Base-by-base conservation (phyloP, 2,888 invertebrate species). In the Stenchaetothrips biformis region DNA sequence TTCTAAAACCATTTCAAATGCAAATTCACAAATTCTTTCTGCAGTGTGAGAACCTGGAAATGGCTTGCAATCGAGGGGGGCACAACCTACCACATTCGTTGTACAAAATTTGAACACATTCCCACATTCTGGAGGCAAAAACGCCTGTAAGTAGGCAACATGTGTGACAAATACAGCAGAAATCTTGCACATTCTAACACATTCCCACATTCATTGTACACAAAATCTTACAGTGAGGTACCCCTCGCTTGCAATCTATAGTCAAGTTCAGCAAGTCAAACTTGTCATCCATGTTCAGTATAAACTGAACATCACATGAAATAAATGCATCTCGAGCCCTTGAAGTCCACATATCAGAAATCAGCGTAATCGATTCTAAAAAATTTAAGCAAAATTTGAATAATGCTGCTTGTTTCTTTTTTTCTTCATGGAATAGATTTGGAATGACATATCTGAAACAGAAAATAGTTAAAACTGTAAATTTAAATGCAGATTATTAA, bases 251-350 rank as follows among this genome's bases (percentile, higher is more conserved):
- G n/a, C n/a, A 62, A 18, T 62, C 62, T 62, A 62, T 18, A 62
- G 62, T 62, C 18, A 62, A 62, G 18, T 62, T 62, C 8, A 16
- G 18, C 18, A 62, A 62, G 13, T 62, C 11, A 62, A 62, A 62
- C 62, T 62, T 62, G 18, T 18, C 62, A 16, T 62, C 62, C 18
- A 18, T 62, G 62, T 62, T 62, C 62, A 62, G 62, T 16, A 62
- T 62, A 62, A 62, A 62, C 62, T 62, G 62, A 62, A 62, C 62
- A 62, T 62, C 18, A 62, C 62, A 62, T 13, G 62, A 62, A 62
- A 62, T 62, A 62, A 62, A 62, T 13, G 62, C 8, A 18, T 62
- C 62, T 62, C 18, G 9, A 62, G 62, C 62, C 6, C 62, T 62
- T 62, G 62, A 62, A 62, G 62, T 62, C 62, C 62, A 62, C 9